Conservation (phyloP, 1,140 invertebrate species). For the Drosophila pandora region DNA sequence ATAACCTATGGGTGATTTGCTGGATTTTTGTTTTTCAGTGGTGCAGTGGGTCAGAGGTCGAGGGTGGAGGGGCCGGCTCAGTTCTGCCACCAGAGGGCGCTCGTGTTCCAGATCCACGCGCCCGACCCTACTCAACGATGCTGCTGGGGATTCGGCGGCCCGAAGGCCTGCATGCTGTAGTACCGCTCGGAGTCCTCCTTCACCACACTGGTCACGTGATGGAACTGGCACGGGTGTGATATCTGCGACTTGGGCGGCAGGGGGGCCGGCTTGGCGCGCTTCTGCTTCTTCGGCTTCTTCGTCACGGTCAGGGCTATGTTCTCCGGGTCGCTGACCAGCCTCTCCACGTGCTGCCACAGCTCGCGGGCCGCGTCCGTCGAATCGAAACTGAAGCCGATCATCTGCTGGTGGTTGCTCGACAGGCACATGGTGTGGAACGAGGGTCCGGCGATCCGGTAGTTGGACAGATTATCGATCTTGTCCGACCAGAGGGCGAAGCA, state of each 20-base stretch:
- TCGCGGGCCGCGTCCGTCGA: conserved; percentile 89
- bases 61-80: conserved; percentile 22
- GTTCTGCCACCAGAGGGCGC: conserved; percentile 79
- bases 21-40: not conserved
- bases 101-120: conserved; percentile 78
- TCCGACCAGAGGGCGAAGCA: conserved; percentile 94
- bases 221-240: conserved; percentile 93
- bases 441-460: conserved; percentile 87
- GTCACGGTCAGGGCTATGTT: conserved; percentile 91
- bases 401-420: conserved; percentile 85
- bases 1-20: conserved; percentile 4
- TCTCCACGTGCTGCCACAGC: conserved; percentile 88
- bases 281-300: conserved; percentile 86
- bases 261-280: conserved; percentile 84
- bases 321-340: conserved; percentile 90
- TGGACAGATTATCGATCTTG: conserved; percentile 90
- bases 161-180: conserved; percentile 88
- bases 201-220: conserved; percentile 93
- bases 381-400: conserved; percentile 91
- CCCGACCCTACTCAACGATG: conserved; percentile 80
- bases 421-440: conserved; percentile 94
- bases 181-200: conserved; percentile 87
- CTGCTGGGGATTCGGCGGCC: conserved; percentile 76
- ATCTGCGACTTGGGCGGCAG: conserved; percentile 92
- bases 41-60: conserved; percentile 1